Evolutionary conservation across 2,888 invertebrate species (phyloP), one percentile per base, ranked within the genome.

Genomic region (Oxyscelio sp.): DNA sequence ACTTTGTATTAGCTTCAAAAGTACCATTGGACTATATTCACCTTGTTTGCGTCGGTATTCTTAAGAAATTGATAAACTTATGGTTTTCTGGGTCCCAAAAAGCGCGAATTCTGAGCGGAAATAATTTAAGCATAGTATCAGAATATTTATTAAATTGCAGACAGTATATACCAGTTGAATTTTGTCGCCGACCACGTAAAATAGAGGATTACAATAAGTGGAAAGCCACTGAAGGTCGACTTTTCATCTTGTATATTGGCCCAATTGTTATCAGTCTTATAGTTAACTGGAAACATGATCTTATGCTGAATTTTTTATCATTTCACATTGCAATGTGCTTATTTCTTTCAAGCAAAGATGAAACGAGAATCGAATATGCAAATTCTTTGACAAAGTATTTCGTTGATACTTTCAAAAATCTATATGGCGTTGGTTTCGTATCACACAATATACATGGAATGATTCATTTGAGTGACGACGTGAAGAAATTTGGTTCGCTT

Each of bases 221-320:
- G 65, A 65, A 65, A 19, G 65, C 65, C 9, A 65, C 65, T 4
- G 65, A 65, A 65, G 17, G 48, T 50, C 22, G 65, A 9, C 11
- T 50, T 9, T 50, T 65, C 19, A n/a, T 34, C 2, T 34, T 65
- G 13, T 65, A 65, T 13, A 34, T 50, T 8, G 65, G 65, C 21
- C 50, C 50, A 11, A 4, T 50, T 2, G 34, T 65, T 1, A 1
- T 65, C 13, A 48, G 34, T 45, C 3, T 11, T 6, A 27, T 63
- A 15, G 27, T n/a, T 6, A 4, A 43, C 17, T 63, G 61, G 61
- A 21, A 63, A 17, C 6, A 45, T 45, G 27, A 63, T 0, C 2
- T 45, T 17, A 43, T 63, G 61, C 11, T 45, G 4, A 45, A 63
- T 17, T 63, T 63, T 11, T 27, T 63, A 17, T 63, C 61, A 45